These are phyloP conservation scores for Poeciliopsis paucimaculata DNA, from an alignment of 2,797 vertebrate species.

Conservation along the genomic window DNA sequence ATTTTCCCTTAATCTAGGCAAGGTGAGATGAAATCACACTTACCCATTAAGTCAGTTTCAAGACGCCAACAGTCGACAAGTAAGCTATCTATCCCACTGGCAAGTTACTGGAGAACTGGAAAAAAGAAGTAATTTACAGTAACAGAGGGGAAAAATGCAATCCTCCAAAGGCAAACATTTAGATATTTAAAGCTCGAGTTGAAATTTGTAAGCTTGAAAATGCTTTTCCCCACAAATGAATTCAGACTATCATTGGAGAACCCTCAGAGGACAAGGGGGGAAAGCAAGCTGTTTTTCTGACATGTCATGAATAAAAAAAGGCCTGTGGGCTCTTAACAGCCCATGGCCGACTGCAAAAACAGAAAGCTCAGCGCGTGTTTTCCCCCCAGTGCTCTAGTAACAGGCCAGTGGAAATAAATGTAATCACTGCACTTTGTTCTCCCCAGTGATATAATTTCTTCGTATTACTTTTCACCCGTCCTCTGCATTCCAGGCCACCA, in stretches of 20 bases:
- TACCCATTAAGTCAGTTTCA: constrained; percentile 17
- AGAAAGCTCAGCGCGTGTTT: constrained; percentile 69
- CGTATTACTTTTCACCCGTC: constrained; percentile 75
- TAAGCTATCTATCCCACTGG: constrained; percentile 19
- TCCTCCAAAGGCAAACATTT: constrained; percentile 34
- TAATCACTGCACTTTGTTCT: constrained; percentile 83
- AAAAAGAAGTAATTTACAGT: constrained; percentile 46
- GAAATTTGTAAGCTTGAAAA: constrained; percentile 50
- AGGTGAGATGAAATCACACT: constrained; percentile 4
- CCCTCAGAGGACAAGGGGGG: constrained; percentile 50
- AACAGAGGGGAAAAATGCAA: constrained; percentile 34
- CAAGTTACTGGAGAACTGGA: constrained; percentile 14
- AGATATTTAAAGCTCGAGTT: constrained; percentile 51
- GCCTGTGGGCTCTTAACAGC: constrained; percentile 48
- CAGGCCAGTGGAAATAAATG: constrained; percentile 80
- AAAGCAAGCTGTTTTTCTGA: constrained; percentile 65
- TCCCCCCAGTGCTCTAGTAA: constrained; percentile 67
- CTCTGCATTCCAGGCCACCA: constrained; percentile 63
- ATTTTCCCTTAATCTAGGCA: background rate
- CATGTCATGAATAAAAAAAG: constrained; percentile 71
- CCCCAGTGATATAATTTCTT: constrained; percentile 74
- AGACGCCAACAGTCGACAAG: constrained; percentile 25
- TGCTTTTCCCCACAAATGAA: constrained; percentile 48
- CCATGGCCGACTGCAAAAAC: constrained; percentile 63
- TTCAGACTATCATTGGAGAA: constrained; percentile 58